Base-by-base conservation (phyloP, 2,888 invertebrate species). In the Galeruca laticollis region DNA sequence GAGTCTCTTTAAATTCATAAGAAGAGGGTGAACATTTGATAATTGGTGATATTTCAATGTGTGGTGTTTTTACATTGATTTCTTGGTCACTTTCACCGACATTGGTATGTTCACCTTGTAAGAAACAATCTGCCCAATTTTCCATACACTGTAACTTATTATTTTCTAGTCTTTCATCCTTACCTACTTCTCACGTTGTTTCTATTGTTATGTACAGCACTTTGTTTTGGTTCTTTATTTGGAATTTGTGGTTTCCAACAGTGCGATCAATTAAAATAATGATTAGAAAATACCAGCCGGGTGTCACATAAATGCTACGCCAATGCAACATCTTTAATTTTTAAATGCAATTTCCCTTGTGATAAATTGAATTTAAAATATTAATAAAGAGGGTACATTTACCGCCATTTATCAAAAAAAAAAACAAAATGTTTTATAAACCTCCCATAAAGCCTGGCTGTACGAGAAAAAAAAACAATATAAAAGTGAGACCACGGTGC, bases 391-490 rank as follows among this genome's bases (percentile, higher is more conserved):
- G 4, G n/a, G 40, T 1, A 40, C 10, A 40, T 40, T 5, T 10
- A 40, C 40, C n/a, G 20, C 51, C 21, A 51, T 51, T 51, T 51
- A 20, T 51, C 35, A 31, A 59, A 59, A 15, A 10, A 57, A n/a
- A n/a, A 35, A 59, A 59, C 57, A 33, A 26, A n/a, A 40, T 43
- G 43, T 60, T 60, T 60, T 60, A 20, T 21, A 43, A 60, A 11
- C 40, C 59, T 31, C 15, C 15, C 13, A 60, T 15, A 47, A 60
- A 15, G 13, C 26, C 47, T 15, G 47, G 15, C 60, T 31, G 11
- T 37, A 59, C 10, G 18, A 3, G n/a, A n/a, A n/a, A 60, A 35
- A 56, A 57, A 60, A 60, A 40, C 13, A 26, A 9, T 10, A 43
- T 51, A 52, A 15, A 37, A 63, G 37, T 21, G 40, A 40, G 20